Evolutionary conservation across 2,888 invertebrate species (phyloP).

Genomic region (Ornithoptera alexandrae): DNA sequence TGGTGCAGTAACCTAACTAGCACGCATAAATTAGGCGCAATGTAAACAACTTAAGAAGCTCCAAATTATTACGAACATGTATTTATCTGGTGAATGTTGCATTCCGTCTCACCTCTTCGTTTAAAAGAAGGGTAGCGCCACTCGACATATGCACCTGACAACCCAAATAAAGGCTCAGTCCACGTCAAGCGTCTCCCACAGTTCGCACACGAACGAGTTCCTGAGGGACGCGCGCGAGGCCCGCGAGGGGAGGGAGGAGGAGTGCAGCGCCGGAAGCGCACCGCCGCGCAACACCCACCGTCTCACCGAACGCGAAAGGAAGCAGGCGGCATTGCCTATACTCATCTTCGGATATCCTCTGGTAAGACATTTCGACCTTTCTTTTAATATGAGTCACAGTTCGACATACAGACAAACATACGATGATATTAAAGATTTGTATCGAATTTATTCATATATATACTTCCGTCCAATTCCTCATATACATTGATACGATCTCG

Average conservation of each 20-base stretch:
- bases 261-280: slow-evolving; percentile 76
- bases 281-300: slow-evolving; percentile 58
- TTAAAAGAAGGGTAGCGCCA: neutral
- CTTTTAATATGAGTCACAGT: too few relatives aligned
- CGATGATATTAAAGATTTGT: too few relatives aligned
- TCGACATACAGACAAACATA: too few relatives aligned
- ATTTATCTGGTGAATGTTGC: too few relatives aligned
- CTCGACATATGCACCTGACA: neutral
- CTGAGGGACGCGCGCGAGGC: slow-evolving; percentile 75
- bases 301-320: slow-evolving; percentile 89
- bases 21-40: too few relatives aligned
- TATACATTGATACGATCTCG: too few relatives aligned
- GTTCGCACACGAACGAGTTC: slow-evolving; percentile 91
- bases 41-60: too few relatives aligned
- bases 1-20: too few relatives aligned
- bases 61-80: too few relatives aligned
- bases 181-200: slow-evolving; percentile 50
- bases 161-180: slow-evolving; percentile 12
- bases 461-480: too few relatives aligned
- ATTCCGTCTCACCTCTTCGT: too few relatives aligned
- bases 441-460: too few relatives aligned
- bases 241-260: slow-evolving; percentile 71
- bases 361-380: slow-evolving; percentile 68
- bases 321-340: slow-evolving; percentile 94
- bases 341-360: slow-evolving; percentile 94